These are phyloP conservation scores for Paguma larvata DNA, from an alignment of 2,797 vertebrate genomes.

Conservation along the genomic window DNA sequence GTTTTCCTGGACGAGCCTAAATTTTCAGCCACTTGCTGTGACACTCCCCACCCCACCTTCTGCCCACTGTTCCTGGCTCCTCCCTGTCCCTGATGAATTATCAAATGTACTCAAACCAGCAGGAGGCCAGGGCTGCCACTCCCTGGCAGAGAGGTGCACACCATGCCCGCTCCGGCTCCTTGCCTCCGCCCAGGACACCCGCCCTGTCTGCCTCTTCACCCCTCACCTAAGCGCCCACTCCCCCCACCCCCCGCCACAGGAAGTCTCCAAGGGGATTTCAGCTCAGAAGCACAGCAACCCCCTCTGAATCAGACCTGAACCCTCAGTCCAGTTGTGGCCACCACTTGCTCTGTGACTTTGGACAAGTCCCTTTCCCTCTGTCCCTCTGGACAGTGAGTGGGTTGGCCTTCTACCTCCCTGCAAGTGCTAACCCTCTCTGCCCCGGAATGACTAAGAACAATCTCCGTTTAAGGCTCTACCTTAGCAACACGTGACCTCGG, in stretches of 20 bases:
- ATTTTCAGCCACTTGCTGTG: not conserved
- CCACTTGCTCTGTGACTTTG: not conserved
- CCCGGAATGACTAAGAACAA: not conserved
- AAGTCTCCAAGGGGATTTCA: not conserved
- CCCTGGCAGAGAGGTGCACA: not conserved
- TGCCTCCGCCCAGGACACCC: not conserved
- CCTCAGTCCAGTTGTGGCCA: not conserved
- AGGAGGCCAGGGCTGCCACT: not conserved
- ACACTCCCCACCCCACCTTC: not conserved
- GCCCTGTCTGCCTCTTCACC: not conserved
- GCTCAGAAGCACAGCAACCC: not conserved
- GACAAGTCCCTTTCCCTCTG: not conserved
- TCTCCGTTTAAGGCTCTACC: not conserved
- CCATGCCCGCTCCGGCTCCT: rapidly evolving
- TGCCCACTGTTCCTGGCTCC: not conserved
- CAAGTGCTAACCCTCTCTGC: not conserved
- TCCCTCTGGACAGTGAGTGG: not conserved
- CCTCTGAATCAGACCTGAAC: not conserved
- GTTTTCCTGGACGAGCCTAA: not conserved
- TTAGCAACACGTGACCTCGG: not conserved
- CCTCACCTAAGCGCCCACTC: not conserved
- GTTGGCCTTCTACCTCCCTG: not conserved
- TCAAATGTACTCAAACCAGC: not conserved
- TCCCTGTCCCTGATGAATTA: conserved; percentile 45
- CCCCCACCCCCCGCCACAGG: not conserved